A percentile compares a stretch with the other conserved stretches of the same genome.
These are phyloP conservation scores for Bombylius discolor DNA, from an alignment of 2,888 invertebrate species.

Conservation along the genomic window DNA sequence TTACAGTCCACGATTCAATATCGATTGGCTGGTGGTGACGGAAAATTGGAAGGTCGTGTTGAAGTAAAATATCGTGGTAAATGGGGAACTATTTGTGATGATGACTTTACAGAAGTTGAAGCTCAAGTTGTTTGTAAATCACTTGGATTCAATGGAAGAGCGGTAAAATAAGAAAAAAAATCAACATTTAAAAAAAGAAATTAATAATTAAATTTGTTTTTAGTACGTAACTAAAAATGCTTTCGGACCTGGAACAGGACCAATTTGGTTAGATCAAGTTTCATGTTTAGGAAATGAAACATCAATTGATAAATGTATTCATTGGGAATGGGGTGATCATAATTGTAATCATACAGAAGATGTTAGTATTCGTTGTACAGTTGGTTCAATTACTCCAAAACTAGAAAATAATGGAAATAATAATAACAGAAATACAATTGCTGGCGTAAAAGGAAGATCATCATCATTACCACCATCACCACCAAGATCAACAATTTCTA, in stretches of 20 bases:
- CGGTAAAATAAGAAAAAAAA: conserved; percentile 20
- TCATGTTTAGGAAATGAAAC: conserved; percentile 55
- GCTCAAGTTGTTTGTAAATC: conserved; percentile 50
- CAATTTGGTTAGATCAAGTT: conserved; percentile 60
- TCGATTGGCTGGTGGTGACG: conserved; percentile 47
- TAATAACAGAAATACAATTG: background rate
- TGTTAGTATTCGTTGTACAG: conserved; percentile 42
- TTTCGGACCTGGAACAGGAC: conserved; percentile 41
- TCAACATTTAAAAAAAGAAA: background rate
- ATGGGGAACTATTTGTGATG: conserved; percentile 71
- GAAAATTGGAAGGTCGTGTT: conserved; percentile 47
- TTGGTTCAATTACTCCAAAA: conserved; percentile 17
- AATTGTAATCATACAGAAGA: conserved; percentile 65
- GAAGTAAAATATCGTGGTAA: conserved; percentile 54
- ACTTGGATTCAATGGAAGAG: conserved; percentile 42
- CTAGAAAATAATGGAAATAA: conserved; percentile 9
- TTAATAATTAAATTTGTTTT: background rate
- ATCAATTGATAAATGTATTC: conserved; percentile 47
- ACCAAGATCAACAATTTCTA: too few relatives aligned
- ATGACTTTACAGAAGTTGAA: conserved; percentile 52
- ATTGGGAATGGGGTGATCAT: conserved; percentile 53
- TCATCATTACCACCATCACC: background rate
- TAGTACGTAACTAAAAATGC: conserved; percentile 29
- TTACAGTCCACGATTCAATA: conserved; percentile 39
- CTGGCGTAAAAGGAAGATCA: background rate